Evolutionary conservation across 2,888 invertebrate genomes (phyloP), one percentile per base, ranked within the genome.

Genomic region (Sericinus montela): DNA sequence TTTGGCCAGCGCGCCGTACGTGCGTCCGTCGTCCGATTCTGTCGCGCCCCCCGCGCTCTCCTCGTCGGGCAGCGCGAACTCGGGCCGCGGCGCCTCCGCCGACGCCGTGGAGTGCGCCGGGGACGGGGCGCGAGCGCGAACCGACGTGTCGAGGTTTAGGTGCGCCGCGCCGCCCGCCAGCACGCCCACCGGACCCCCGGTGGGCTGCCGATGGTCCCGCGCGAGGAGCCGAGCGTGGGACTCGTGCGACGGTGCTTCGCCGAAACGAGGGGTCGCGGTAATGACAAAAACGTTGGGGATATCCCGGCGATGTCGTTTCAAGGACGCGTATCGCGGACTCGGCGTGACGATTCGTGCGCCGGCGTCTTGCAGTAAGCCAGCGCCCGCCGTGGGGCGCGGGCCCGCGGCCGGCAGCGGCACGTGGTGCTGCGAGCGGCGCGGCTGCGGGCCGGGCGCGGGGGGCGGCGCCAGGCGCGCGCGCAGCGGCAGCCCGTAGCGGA

Each of bases 401-500:
- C 52, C 38, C 8, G 45, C 9, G 28, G 50, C 14, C 41, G 44
- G 45, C 25, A 55, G 29, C 41, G 46, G 53, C 37, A 54, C 41
- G 48, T 43, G 16, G 51, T 44, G 48, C 43, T 38, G 45, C 23
- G 23, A 3, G 23, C 3, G 23, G 23, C 23, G 23, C 23, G 23
- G 23, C 6, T 6, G 23, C 23, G 6, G 23, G 23, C n/a, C 23
- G 23, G 23, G 6, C 23, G 23, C 23, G 48, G 60, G 55, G 28
- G n/a, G 30, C 1, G 30, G 11, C 30, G 30, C 10, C 3, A n/a
- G 62, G 51, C 59, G 63, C 43, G 69, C 70, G 53, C 59, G 67
- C 65, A 88, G 70, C 62, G 77, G 72, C 59, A 82, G 67, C n/a
- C 81, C 78, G 75, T 80, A 83, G 55, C 77, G 75, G 69, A 89